Evolutionary conservation across 2,113 vertebrate species (phyloP), one percentile per base, ranked within the genome.

Genomic region (Murina feae): DNA sequence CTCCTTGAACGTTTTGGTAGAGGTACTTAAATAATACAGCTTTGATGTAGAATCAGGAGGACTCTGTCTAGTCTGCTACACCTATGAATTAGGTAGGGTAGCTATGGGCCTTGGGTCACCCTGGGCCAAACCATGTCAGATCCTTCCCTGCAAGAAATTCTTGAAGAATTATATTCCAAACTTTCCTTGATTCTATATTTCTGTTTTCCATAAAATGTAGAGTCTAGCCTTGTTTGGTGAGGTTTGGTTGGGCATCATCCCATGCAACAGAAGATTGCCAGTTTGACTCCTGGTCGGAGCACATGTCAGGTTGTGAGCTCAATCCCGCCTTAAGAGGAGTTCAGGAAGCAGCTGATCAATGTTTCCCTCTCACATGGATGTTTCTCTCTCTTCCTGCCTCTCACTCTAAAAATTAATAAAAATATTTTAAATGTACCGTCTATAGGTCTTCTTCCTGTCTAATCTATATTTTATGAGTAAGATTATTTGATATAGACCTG

Each of bases 1-100:
- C 1, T n/a, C 65, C 39, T 78, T 89, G 69, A 85, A 47, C 25
- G 25, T 91, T 76, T 85, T 28, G 30, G 71, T 35, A 87, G 32
- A 37, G 1, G 4, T 5, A 25, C 10, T 60, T 53, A 76, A 69
- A 60, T n/a, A 84, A 53, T 35, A 79, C n/a, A 63, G 44, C 14
- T 75, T 80, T 47, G 39, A 14, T 93, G 1, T 25, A 35, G 35
- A 63, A 10, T 14, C 10, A 69, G 32, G 12, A 39, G 8, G 17
- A 23, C n/a, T 16, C 76, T 5, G 28, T 25, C 1, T 8, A 11
- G 0, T 35, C 18, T 23, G 11, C 13, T 5, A 13, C 9, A 23
- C 35, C 5, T 71, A 4, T 55, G 49, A 55, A 55, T 69, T 72
- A 42, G 6, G 2, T 9, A 25, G 10, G 16, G 3, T 9, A 75